phyloP scores from a whole-genome alignment of 53 echinoderm and acorn worm species.

The Pentamera pediparva region DNA sequence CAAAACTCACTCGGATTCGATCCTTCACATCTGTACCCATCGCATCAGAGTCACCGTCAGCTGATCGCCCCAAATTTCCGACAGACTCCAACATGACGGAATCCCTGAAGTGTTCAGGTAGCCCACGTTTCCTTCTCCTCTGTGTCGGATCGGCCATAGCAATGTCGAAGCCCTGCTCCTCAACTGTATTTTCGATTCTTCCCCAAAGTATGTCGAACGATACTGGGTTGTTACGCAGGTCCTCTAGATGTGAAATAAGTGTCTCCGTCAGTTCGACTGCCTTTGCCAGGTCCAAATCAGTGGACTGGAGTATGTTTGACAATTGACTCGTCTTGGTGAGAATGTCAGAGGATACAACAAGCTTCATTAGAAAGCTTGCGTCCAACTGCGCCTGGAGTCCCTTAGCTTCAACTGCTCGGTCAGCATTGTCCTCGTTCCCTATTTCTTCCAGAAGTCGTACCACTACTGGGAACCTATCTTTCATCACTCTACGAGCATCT shows the following conservation, averaged over 20 bases:
- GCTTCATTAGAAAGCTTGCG: conserved; percentile 29
- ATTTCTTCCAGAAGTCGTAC: conserved; percentile 34
- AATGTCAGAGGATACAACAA: conserved; percentile 23
- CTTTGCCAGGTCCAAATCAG: conserved; percentile 30
- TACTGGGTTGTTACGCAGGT: conserved; percentile 23
- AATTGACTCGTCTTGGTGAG: conserved; percentile 21
- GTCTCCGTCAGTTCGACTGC: conserved; percentile 14
- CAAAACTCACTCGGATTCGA: conserved; percentile 14
- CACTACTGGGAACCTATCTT: conserved; percentile 35
- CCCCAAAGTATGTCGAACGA: conserved; percentile 14
- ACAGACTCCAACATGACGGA: conserved; percentile 6
- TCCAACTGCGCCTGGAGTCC: conserved; percentile 27
- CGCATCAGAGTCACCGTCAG: conserved; percentile 3
- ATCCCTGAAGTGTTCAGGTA: conserved; percentile 15
- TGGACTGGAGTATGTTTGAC: conserved; percentile 31
- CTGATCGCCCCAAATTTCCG: conserved; percentile 17
- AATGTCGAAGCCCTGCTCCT: conserved; percentile 20
- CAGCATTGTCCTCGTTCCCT: conserved; percentile 24
- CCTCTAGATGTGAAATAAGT: conserved; percentile 19
- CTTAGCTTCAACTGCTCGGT: conserved; percentile 42
- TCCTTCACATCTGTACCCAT: not conserved
- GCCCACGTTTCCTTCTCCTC: conserved; percentile 21
- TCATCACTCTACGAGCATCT: conserved; percentile 22
- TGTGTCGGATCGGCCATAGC: conserved; percentile 2
- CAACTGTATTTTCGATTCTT: conserved; percentile 12